These are phyloP conservation scores for Apolygus lucorum DNA, from an alignment of 1,140 invertebrate genomes.

Conservation along the genomic window DNA sequence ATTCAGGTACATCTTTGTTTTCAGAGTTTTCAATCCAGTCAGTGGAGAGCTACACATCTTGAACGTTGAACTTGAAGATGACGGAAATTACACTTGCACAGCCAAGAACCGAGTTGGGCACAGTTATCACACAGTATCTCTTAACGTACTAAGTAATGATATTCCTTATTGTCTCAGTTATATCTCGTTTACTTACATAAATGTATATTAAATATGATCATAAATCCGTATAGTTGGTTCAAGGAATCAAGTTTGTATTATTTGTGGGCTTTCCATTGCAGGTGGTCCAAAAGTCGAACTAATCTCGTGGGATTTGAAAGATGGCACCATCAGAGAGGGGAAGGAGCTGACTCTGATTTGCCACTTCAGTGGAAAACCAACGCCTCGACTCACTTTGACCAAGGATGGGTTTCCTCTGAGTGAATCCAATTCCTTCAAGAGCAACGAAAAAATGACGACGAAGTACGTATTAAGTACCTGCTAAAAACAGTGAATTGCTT, in stretches of 20 bases:
- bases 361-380: slow-evolving; percentile 10
- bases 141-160: slow-evolving; percentile 44
- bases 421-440: too few species aligned
- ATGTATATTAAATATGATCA: too few species aligned
- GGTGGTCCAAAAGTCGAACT: background rate
- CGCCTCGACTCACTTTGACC: slow-evolving; percentile 17
- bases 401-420: slow-evolving; percentile 5
- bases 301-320: background rate
- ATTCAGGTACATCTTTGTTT: background rate
- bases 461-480: too few species aligned
- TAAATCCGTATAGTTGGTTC: too few species aligned
- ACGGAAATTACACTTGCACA: slow-evolving; percentile 42
- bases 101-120: slow-evolving; percentile 46
- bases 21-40: background rate
- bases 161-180: too few species aligned
- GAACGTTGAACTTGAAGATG: slow-evolving; percentile 24
- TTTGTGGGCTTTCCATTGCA: too few species aligned
- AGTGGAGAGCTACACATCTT: background rate
- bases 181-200: too few species aligned
- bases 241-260: too few species aligned
- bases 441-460: too few species aligned
- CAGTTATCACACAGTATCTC: slow-evolving; percentile 43
- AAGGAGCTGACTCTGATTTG: slow-evolving; percentile 11
- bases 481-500: too few species aligned
- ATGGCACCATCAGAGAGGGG: background rate